Evolutionary conservation across 1,140 invertebrate species (phyloP).

Genomic region (Drosophila serrata): DNA sequence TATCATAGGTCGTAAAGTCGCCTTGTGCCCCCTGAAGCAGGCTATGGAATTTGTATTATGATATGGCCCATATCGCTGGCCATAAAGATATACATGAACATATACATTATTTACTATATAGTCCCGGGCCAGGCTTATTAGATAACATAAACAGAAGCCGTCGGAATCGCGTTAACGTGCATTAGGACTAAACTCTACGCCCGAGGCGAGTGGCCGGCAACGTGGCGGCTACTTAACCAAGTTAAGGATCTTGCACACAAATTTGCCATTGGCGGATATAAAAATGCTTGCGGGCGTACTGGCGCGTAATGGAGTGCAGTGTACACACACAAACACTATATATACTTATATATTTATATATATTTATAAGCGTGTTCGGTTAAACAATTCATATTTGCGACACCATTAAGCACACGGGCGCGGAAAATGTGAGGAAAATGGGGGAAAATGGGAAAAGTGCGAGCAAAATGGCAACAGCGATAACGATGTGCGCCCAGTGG

Average conservation of each 20-base stretch:
- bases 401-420: constrained; percentile 63
- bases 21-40: constrained; percentile 23
- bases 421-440: neutral
- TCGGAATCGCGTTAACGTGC: constrained; percentile 39
- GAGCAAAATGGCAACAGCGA: constrained; percentile 40
- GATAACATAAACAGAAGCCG: constrained; percentile 69
- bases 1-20: constrained; percentile 29
- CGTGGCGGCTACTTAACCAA: constrained; percentile 63
- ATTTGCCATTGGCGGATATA: constrained; percentile 53
- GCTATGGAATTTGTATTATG: constrained; percentile 65
- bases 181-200: constrained; percentile 25
- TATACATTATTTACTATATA: constrained; percentile 12
- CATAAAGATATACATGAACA: constrained; percentile 36
- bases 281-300: constrained; percentile 41
- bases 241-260: constrained; percentile 71
- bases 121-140: constrained; percentile 60
- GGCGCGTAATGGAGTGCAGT: constrained; percentile 58
- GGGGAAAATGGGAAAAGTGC: constrained; percentile 10
- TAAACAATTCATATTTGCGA: constrained; percentile 77
- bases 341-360: constrained; percentile 1
- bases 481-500: constrained; percentile 47
- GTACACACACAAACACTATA: constrained; percentile 7
- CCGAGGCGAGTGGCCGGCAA: constrained; percentile 25
- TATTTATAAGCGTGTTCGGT: constrained; percentile 19
- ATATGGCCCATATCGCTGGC: constrained; percentile 38